Base-by-base conservation (phyloP, 2,113 vertebrate genomes). In the Heliornis fulica region DNA sequence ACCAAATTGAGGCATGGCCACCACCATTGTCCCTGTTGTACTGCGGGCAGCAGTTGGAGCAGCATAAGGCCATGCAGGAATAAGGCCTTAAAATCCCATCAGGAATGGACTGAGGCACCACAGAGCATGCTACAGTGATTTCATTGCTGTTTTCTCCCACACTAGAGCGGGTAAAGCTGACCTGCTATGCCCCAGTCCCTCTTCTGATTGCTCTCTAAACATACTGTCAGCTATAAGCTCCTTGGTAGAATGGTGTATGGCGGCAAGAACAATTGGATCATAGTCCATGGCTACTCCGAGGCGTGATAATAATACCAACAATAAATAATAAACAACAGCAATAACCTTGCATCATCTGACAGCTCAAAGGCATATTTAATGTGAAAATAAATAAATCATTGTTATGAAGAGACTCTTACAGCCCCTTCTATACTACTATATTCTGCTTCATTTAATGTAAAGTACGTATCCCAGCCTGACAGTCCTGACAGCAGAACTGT, bases 381-480 rank as follows among this genome's bases (percentile, higher is more conserved):
- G 40, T 22, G 81, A 90, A 93, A 95, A 90, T 71, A 96, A 90
- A 94, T 43, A 90, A 95, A 92, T 89, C 54, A 80, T 56, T 64
- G 36, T 60, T 84, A 56, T 53, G 79, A 88, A 68, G 69, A 76
- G 56, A 78, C 43, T 57, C 31, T 83, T 93, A 63, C 43, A 71
- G 51, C 26, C 32, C 40, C 9, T 84, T 84, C 65, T 90, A 29
- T 54, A 41, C 38, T 53, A 57, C n/a, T 46, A 11, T 68, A 93
- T 82, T 94, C 86, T 83, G 83, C 79, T 94, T 93, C 72, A 71
- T 82, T 95, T 93, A 75, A 56, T 87, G 64, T 71, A 81, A 94
- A 94, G 60, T 78, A 78, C 0, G 0, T 53, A 94, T 75, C 19
- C 51, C 31, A 87, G 65, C 50, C 72, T 93, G 96, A 94, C 90